Evolutionary conservation across 2,888 invertebrate genomes (phyloP).

Genomic region (Nineta flava): DNA sequence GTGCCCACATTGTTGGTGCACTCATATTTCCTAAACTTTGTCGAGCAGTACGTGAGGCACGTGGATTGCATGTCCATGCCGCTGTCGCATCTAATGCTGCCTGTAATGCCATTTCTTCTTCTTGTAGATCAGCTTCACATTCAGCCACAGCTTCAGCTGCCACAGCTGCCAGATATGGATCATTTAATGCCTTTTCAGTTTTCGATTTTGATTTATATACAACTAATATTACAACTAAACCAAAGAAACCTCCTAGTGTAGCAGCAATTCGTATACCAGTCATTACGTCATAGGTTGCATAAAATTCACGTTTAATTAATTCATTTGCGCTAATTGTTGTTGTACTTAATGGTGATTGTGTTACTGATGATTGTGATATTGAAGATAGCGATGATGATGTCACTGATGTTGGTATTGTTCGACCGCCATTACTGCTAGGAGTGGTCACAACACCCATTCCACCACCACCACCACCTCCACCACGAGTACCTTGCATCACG

Average conservation of each 20-base stretch:
- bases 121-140: constrained; percentile 45
- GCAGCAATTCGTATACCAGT: constrained; percentile 85
- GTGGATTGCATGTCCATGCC: constrained; percentile 33
- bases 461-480: background rate
- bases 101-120: constrained; percentile 47
- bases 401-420: background rate
- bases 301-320: constrained; percentile 63
- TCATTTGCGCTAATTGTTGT: constrained; percentile 38
- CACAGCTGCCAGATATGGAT: constrained; percentile 62
- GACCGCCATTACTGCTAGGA: background rate
- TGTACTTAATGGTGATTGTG: constrained; percentile 5
- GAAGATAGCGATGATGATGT: background rate
- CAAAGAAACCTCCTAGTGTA: constrained; percentile 81
- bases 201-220: constrained; percentile 79
- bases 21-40: constrained; percentile 53
- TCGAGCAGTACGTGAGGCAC: constrained; percentile 33
- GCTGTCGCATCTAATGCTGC: constrained; percentile 56
- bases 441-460: background rate
- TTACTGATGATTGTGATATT: background rate
- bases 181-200: constrained; percentile 55
- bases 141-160: constrained; percentile 60
- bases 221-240: constrained; percentile 78
- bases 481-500: background rate
- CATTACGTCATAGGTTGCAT: constrained; percentile 86
- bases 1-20: constrained; percentile 33